These are phyloP conservation scores for Sipunculus nudus DNA, from an alignment of 2,888 invertebrate species.

Conservation along the genomic window DNA sequence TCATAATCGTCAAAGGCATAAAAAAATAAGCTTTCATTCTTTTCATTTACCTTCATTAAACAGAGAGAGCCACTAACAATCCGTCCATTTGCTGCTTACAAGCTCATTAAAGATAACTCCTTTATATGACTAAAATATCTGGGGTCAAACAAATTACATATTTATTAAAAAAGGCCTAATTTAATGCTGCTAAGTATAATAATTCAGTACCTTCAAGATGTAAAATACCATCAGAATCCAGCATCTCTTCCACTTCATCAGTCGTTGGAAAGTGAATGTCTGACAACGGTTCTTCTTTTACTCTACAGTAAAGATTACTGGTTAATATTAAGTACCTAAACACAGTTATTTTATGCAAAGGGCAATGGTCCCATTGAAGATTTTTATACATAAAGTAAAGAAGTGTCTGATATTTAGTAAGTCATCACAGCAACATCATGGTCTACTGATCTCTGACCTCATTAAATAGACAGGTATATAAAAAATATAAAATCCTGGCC, in stretches of 20 bases:
- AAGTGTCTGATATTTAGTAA: too few species aligned
- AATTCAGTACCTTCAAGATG: constrained; percentile 54
- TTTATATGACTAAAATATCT: not conserved
- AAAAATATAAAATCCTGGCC: too few species aligned
- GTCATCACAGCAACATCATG: too few species aligned
- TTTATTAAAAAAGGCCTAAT: not conserved
- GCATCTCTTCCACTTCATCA: constrained; percentile 59
- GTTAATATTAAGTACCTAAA: too few species aligned
- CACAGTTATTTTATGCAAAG: too few species aligned
- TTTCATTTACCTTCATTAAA: too few species aligned
- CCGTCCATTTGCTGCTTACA: not conserved
- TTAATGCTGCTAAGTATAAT: not conserved
- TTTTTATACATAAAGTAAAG: too few species aligned
- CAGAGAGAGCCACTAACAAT: too few species aligned
- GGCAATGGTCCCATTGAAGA: too few species aligned
- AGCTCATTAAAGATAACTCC: not conserved
- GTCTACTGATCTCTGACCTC: not conserved
- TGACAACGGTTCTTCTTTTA: constrained; percentile 56
- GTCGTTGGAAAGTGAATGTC: constrained; percentile 61
- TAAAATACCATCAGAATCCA: constrained; percentile 56
- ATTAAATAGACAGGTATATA: too few species aligned
- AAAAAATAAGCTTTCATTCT: too few species aligned
- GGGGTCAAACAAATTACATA: not conserved
- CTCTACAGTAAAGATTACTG: constrained; percentile 44
- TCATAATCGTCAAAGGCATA: too few species aligned